These are phyloP conservation scores for Hydrophis major DNA, from an alignment of 2,797 vertebrate genomes.

Conservation along the genomic window DNA sequence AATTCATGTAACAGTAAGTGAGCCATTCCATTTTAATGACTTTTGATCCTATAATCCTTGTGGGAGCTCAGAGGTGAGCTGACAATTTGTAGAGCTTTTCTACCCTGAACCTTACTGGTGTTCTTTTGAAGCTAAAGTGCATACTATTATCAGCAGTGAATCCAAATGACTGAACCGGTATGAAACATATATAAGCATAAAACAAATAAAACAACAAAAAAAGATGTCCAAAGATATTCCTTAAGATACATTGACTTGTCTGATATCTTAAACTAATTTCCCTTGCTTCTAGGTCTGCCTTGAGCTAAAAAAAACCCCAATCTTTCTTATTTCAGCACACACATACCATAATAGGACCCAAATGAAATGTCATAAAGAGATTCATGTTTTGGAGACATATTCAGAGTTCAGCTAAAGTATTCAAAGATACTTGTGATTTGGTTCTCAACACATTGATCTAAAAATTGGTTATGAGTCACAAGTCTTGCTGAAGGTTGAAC, in stretches of 20 bases:
- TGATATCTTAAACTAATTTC: slow-evolving; percentile 3
- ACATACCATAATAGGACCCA: background rate
- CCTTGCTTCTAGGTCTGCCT: background rate
- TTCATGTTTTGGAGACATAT: background rate
- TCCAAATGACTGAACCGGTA: slow-evolving; percentile 36
- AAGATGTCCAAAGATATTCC: slow-evolving; percentile 2
- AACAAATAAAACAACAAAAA: background rate
- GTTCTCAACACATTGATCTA: background rate
- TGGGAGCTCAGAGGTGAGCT: slow-evolving; percentile 61
- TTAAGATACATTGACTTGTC: background rate
- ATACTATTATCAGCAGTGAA: slow-evolving; percentile 27
- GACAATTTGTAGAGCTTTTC: slow-evolving; percentile 64
- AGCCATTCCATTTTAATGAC: slow-evolving; percentile 63
- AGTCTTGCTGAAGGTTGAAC: background rate
- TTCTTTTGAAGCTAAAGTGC: slow-evolving; percentile 41
- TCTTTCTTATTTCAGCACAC: background rate
- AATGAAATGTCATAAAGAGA: background rate
- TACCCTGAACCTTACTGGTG: slow-evolving; percentile 44
- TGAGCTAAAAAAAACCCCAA: background rate
- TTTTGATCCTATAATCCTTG: slow-evolving; percentile 66
- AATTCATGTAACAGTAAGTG: slow-evolving; percentile 62
- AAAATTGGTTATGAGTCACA: background rate
- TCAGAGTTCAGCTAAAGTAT: background rate
- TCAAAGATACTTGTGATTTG: background rate
- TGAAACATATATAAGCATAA: slow-evolving; percentile 20